These are phyloP conservation scores for Pterostichus madidus DNA, from an alignment of 2,888 invertebrate species.

Conservation along the genomic window DNA sequence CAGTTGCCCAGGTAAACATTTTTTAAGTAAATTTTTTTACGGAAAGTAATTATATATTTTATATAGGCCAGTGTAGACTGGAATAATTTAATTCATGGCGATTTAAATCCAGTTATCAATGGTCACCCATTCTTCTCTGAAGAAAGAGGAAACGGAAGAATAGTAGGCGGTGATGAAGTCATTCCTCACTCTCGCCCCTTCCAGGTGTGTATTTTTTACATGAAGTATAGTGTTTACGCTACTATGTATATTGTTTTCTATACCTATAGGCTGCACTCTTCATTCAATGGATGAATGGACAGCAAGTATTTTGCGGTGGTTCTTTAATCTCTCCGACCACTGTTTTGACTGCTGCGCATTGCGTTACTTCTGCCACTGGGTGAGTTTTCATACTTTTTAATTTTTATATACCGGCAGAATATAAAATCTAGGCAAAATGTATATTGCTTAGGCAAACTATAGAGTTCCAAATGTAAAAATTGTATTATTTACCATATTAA, in stretches of 20 bases:
- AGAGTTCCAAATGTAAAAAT: no score
- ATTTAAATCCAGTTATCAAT: constrained; percentile 31
- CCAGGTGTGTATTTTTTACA: constrained; percentile 68
- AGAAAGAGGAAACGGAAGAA: constrained; percentile 54
- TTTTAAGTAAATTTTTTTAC: not conserved
- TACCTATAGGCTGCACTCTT: constrained; percentile 41
- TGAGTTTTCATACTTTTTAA: constrained; percentile 12
- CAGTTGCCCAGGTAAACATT: constrained; percentile 67
- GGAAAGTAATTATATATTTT: not conserved
- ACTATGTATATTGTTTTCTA: constrained; percentile 70
- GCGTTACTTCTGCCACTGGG: constrained; percentile 72
- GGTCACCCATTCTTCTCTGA: constrained; percentile 52
- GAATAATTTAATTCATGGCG: constrained; percentile 55
- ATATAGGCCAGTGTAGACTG: constrained; percentile 62
- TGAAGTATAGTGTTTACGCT: not conserved
- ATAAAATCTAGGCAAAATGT: not conserved
- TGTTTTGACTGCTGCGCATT: constrained; percentile 79
- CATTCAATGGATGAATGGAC: constrained; percentile 3
- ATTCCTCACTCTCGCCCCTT: constrained; percentile 68
- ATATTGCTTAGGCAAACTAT: no score
- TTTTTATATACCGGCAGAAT: not conserved
- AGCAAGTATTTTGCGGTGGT: constrained; percentile 78
- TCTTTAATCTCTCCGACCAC: constrained; percentile 76
- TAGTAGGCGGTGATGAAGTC: constrained; percentile 68
- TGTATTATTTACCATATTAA: no score